Base-by-base conservation (phyloP, 2,113 vertebrate species). In the Syngnathus scovelli region DNA sequence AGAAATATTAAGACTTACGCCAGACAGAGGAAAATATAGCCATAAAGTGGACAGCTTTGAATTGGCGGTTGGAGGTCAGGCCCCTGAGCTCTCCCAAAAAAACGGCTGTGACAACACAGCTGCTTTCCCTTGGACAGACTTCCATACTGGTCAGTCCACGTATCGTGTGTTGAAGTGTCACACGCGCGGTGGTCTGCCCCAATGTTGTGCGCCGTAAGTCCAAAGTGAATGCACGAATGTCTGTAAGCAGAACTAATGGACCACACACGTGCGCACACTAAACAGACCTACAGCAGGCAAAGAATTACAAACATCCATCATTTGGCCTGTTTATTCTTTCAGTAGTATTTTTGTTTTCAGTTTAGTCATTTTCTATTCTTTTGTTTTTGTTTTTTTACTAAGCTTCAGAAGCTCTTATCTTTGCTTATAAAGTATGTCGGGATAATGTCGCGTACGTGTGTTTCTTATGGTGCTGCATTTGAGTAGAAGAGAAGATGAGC, bases 211-310 rank as follows among this genome's bases (percentile, higher is more conserved):
- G 55, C 36, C 36, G 3, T 3, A 52, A n/a, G 19, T 21, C 49
- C 6, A 8, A 6, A 64, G 49, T 65, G 78, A 82, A 79, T 21
- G 70, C 15, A 64, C 52, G 76, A 19, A 43, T 64, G 49, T 51
- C 19, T 72, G 38, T 49, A 71, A 80, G 84, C 78, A 76, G 43
- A 68, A 21, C 37, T 2, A 8, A 44, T 36, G 52, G 75, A 77
- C 80, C 83, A 80, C 78, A 83, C 79, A 82, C 64, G 71, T n/a
- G 48, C 16, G 1, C n/a, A 41, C 21, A 13, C 16, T 12, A 59
- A 48, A 19, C 66, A 27, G 19, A 70, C 10, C 15, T 61, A 51
- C 12, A 61, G 38, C 27, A 46, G 23, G 15, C 61, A 54, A 64
- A 67, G 43, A 37, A 44, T 36, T 46, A 66, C 66, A 71, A 67